Conservation (phyloP, 1,140 invertebrate species). For the Zaprionus nigranus region DNA sequence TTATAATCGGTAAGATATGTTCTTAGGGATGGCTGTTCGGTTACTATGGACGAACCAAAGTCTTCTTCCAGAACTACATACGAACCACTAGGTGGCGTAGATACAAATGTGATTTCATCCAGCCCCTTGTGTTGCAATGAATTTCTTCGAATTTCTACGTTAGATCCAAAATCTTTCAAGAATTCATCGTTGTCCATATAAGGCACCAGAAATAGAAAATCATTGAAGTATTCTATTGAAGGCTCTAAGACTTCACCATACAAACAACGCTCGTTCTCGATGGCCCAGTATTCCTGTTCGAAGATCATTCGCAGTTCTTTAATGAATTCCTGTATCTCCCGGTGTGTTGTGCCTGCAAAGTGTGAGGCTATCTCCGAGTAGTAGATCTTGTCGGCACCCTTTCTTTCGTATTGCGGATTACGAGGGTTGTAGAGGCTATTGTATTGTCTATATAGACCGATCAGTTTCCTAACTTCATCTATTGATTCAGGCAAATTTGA, state of each 20-base stretch:
- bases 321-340: constrained; percentile 28
- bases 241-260: constrained; percentile 25
- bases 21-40: not conserved
- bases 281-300: constrained; percentile 48
- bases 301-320: constrained; percentile 37
- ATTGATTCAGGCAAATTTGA: constrained; percentile 2
- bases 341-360: constrained; percentile 23
- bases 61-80: not conserved
- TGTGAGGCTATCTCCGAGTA: constrained; percentile 39
- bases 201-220: constrained; percentile 60
- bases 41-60: not conserved
- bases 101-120: not conserved
- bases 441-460: constrained; percentile 44
- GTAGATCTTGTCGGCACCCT: constrained; percentile 40
- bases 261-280: constrained; percentile 16
- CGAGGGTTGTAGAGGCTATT: constrained; percentile 53
- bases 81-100: not conserved
- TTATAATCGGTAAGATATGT: not conserved
- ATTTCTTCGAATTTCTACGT: not conserved
- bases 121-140: not conserved
- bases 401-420: constrained; percentile 49
- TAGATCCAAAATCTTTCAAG: not conserved
- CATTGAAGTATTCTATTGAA: constrained; percentile 56
- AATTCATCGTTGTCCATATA: constrained; percentile 3
- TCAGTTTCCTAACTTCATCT: constrained; percentile 43